Base-by-base conservation (phyloP, 2,797 vertebrate species). In the Falco naumanni region DNA sequence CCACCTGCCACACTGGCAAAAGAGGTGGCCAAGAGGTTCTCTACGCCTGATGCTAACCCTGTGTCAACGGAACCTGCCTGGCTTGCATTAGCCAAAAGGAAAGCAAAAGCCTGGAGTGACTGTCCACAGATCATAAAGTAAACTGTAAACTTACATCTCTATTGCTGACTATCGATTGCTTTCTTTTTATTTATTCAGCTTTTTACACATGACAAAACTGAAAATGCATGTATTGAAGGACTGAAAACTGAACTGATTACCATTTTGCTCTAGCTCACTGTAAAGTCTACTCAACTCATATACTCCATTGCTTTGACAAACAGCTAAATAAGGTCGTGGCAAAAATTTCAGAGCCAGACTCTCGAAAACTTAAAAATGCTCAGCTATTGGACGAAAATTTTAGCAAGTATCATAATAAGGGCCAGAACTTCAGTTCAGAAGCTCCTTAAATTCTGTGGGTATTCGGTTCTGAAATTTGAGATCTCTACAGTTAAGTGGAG, bases 21-120 rank as follows among this genome's bases (percentile, higher is more conserved):
- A 96, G 99, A 99, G 85, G 98, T 99, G 96, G 98, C 99, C 83
- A 99, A 99, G 98, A 99, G 99, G 96, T 99, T 99, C 97, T 99
- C 99, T 19, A 98, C 98, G 1, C 98, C 98, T 31, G 99, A 99
- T 85, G 98, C 98, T 26, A 97, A 98, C 33, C 99, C 99, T 25
- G 98, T 99, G 90, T 99, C 98, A 86, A 99, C 99, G 16, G 99
- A 99, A 98, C 99, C 99, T 16, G 99, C 99, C 89, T 99, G 99
- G 99, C 98, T 99, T 92, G 99, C 99, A 0, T 97, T 99, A 95
- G 99, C 99, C 97, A 99, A 99, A 97, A 98, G 99, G 94, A 99
- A 99, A 99, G 99, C 99, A 94, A 99, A 99, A 98, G 99, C 99
- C 93, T 99, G 99, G 99, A 99, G 99, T 90, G 99, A 99, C 98